phyloP scores from a whole-genome alignment of 2,113 vertebrate species.

The Bufo gargarizans region DNA sequence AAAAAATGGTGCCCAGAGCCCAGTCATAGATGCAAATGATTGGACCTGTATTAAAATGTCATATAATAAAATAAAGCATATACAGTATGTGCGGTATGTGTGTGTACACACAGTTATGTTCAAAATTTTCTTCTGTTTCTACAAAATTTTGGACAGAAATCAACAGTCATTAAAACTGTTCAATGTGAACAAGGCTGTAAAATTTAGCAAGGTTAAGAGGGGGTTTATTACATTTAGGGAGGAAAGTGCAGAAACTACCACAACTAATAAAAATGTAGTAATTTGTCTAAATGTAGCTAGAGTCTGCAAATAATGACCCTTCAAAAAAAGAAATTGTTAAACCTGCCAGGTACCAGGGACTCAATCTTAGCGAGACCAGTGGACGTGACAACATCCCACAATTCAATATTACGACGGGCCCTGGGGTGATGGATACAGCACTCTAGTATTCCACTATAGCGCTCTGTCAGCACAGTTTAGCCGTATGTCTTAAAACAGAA shows the following conservation, averaged over 20 bases:
- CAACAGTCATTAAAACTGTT: no score
- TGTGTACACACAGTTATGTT: no score
- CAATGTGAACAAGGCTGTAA: no score
- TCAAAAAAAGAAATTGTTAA: neutral
- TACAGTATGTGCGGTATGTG: no score
- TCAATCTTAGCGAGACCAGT: neutral
- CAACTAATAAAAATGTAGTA: slow-evolving; percentile 4
- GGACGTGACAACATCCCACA: neutral
- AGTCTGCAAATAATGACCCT: slow-evolving; percentile 17
- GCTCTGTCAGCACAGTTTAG: neutral
- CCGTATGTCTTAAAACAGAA: neutral
- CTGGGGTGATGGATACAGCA: neutral
- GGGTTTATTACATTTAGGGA: neutral
- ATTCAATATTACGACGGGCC: neutral
- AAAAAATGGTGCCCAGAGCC: no score
- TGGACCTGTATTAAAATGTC: no score
- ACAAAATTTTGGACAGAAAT: no score
- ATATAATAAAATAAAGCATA: no score
- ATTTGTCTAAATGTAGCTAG: slow-evolving; percentile 21
- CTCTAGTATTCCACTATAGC: neutral
- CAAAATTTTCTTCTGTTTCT: no score
- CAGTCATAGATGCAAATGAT: no score
- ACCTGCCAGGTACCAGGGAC: neutral
- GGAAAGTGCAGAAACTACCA: neutral
- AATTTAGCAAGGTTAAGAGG: no score